Evolutionary conservation across 2,888 invertebrate species (phyloP).

Genomic region (Idaea aversata): DNA sequence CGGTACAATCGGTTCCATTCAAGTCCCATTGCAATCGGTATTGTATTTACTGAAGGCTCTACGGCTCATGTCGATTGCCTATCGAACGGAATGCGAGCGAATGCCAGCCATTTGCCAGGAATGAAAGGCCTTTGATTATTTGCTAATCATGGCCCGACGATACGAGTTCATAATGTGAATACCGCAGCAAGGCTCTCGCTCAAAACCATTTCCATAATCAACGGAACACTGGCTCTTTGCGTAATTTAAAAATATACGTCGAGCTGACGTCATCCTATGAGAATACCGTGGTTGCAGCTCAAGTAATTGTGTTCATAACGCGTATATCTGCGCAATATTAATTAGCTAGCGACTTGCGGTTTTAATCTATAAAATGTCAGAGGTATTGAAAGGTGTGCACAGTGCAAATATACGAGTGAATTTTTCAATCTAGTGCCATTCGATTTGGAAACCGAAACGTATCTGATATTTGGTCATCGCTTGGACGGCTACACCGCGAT

Average conservation of each 20-base stretch:
- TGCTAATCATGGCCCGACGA: slow-evolving; percentile 50
- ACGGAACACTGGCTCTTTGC: slow-evolving; percentile 27
- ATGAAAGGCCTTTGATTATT: slow-evolving; percentile 57
- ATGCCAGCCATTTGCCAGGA: slow-evolving; percentile 51
- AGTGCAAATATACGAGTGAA: slow-evolving; percentile 30
- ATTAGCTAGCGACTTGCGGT: slow-evolving; percentile 58
- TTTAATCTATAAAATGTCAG: slow-evolving; percentile 59
- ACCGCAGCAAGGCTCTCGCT: slow-evolving; percentile 16
- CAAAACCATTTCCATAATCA: slow-evolving; percentile 25
- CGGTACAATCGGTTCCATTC: slow-evolving; percentile 54
- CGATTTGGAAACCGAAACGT: slow-evolving; percentile 47
- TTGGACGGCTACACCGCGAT: slow-evolving; percentile 49
- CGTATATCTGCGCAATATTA: slow-evolving; percentile 45
- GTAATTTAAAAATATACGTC: slow-evolving; percentile 43
- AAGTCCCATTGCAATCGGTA: slow-evolving; percentile 64
- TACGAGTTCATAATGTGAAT: slow-evolving; percentile 35
- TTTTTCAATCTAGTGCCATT: slow-evolving; percentile 51
- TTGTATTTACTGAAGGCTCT: slow-evolving; percentile 74
- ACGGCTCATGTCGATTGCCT: slow-evolving; percentile 70
- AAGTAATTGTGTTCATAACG: slow-evolving; percentile 60
- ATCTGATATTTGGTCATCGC: slow-evolving; percentile 57
- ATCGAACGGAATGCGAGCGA: slow-evolving; percentile 56
- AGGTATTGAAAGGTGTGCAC: slow-evolving; percentile 21
- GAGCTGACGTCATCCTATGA: slow-evolving; percentile 43
- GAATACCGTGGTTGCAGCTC: slow-evolving; percentile 51